Evolutionary conservation across 2,797 vertebrate species (phyloP).

Genomic region (Cirrhinus molitorella): DNA sequence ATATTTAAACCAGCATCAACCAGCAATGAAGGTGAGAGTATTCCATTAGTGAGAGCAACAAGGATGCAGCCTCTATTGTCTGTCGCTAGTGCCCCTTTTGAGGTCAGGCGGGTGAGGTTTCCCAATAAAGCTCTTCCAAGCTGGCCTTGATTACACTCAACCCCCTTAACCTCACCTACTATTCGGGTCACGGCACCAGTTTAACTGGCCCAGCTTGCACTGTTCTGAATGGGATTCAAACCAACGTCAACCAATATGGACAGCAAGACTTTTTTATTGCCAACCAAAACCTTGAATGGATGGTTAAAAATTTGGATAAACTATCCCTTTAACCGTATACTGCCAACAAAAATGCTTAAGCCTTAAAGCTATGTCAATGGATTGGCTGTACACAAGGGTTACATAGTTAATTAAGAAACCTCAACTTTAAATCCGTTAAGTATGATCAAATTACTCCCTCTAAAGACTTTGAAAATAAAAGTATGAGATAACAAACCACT

Average conservation of each 20-base stretch:
- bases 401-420: slow-evolving; percentile 56
- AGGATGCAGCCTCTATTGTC: not conserved
- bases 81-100: not conserved
- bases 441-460: slow-evolving; percentile 47
- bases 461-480: slow-evolving; percentile 47
- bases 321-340: slow-evolving; percentile 33
- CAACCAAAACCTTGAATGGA: not conserved
- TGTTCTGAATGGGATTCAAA: not conserved
- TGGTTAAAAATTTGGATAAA: not conserved
- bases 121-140: not conserved
- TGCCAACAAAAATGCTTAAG: slow-evolving; percentile 32
- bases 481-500: slow-evolving; percentile 27
- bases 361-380: slow-evolving; percentile 28
- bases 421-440: slow-evolving; percentile 56
- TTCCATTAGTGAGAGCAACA: not conserved
- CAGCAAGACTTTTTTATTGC: not conserved
- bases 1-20: no score
- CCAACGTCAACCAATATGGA: not conserved
- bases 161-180: not conserved
- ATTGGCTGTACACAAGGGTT: slow-evolving; percentile 47
- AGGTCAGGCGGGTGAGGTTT: not conserved
- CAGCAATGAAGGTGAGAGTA: no score
- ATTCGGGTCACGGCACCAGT: not conserved
- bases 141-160: not conserved
- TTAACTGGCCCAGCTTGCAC: not conserved